These are phyloP conservation scores for Macrophya alboannulata DNA, from an alignment of 2,888 invertebrate genomes.

Conservation along the genomic window DNA sequence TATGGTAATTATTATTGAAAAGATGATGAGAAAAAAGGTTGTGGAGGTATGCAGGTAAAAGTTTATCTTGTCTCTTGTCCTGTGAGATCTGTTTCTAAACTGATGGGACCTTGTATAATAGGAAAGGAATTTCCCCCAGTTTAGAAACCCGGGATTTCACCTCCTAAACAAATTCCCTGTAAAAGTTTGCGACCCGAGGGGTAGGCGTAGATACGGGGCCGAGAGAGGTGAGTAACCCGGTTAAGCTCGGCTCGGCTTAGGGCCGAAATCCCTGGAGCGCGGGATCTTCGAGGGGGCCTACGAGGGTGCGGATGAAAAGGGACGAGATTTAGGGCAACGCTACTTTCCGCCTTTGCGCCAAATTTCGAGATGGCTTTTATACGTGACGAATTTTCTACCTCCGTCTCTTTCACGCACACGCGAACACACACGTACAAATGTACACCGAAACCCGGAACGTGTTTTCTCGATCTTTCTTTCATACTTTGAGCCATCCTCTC, in stretches of 20 bases:
- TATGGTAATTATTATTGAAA: neutral
- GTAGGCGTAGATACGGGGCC: neutral
- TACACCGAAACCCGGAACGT: constrained; percentile 4
- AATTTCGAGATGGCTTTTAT: constrained; percentile 53
- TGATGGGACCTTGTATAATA: neutral
- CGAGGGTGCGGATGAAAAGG: constrained; percentile 53
- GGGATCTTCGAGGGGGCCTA: constrained; percentile 25
- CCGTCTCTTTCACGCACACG: neutral
- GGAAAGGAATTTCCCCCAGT: neutral
- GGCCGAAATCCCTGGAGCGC: constrained; percentile 51
- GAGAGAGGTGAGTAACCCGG: constrained; percentile 53
- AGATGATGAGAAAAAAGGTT: neutral
- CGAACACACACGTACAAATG: neutral
- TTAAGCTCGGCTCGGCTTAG: constrained; percentile 49
- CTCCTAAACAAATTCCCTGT: constrained; percentile 49
- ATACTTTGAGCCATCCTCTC: constrained; percentile 2
- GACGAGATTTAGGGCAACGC: constrained; percentile 53
- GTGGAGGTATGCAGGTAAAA: neutral
- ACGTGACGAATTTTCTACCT: constrained; percentile 46
- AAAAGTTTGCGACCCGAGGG: constrained; percentile 40
- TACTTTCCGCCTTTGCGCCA: constrained; percentile 52
- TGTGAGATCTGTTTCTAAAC: no score
- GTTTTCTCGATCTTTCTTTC: constrained; percentile 37
- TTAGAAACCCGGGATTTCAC: constrained; percentile 28
- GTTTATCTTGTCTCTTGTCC: neutral